Evolutionary conservation across 2,888 invertebrate species (phyloP), one percentile per base, ranked within the genome.

Genomic region (Sarcophaga rosellei): DNA sequence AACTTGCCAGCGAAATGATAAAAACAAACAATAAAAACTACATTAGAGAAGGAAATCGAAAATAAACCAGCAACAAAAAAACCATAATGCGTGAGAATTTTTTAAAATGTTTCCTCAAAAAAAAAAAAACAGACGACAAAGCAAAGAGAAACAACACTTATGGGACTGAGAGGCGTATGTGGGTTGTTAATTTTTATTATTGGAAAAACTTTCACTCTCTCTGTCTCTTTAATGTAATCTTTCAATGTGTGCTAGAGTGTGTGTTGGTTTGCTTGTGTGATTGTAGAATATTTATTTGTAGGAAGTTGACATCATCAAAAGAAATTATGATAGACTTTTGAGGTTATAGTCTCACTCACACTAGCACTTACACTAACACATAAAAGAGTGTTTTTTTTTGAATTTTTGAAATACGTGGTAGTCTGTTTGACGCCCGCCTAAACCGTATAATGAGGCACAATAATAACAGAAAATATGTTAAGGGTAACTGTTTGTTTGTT

Each of bases 241-340:
- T 53, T 35, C 2, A 2, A 35, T 35, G 35, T 2, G 10, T 2
- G 35, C 35, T 2, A 35, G 17, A 4, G 15, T 15, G 17, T 53
- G 17, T 4, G 23, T 63, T n/a, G n/a, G 15, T 63, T 15, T 23
- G 63, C 15, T 63, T 8, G 35, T 69, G 17, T 17, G 35, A 47
- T 45, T 65, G 66, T 68, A 35, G 17, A 57, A 62, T 57, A 47
- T 75, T 45, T 63, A 68, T 62, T 57, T 4, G n/a, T 23, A 12
- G 45, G n/a, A 63, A 61, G 53, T 68, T 68, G 74, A 81, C 73
- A 74, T 81, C 81, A 66, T 74, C 73, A 62, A 17, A n/a, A 53
- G 10, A 61, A 21, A 23, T 57, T 44, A 53, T 70, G 47, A 25
- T 44, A 53, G 17, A 15, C 12, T 53, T 53, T 53, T 53, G 15